Evolutionary conservation across 2,888 invertebrate genomes (phyloP).

Genomic region (Brachyptera risi): DNA sequence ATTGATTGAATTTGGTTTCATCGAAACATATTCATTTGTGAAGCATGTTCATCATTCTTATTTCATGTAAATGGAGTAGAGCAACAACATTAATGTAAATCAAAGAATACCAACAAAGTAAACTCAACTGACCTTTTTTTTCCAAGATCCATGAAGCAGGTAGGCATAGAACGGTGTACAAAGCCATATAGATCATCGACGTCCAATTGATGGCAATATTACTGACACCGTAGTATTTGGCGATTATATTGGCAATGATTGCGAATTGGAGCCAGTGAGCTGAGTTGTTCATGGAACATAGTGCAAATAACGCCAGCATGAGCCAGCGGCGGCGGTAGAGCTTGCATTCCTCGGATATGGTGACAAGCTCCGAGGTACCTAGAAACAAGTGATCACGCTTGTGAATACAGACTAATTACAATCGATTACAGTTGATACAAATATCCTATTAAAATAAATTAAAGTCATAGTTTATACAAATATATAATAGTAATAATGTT

Average conservation of each 20-base stretch:
- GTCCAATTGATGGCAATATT: constrained; percentile 52
- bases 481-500: too few species aligned
- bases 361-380: constrained; percentile 6
- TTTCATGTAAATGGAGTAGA: too few species aligned
- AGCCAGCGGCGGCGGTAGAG: constrained; percentile 45
- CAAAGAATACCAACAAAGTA: too few species aligned
- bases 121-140: constrained; percentile 45
- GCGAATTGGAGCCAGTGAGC: constrained; percentile 57
- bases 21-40: too few species aligned
- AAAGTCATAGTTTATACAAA: too few species aligned
- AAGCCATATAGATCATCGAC: constrained; percentile 58
- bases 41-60: too few species aligned
- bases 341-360: constrained; percentile 16
- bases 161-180: constrained; percentile 57
- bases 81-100: too few species aligned
- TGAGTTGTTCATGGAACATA: constrained; percentile 51
- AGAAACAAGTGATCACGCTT: too few species aligned
- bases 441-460: too few species aligned
- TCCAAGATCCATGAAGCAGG: constrained; percentile 58
- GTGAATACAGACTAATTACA: too few species aligned
- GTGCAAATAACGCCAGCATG: constrained; percentile 49
- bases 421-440: too few species aligned
- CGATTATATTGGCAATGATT: constrained; percentile 50
- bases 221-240: constrained; percentile 41
- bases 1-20: too few species aligned